Percentiles rank a stretch among this genome's conserved stretches.
phyloP scores from a whole-genome alignment of 2,113 vertebrate species.

The Megaceryle maxima region DNA sequence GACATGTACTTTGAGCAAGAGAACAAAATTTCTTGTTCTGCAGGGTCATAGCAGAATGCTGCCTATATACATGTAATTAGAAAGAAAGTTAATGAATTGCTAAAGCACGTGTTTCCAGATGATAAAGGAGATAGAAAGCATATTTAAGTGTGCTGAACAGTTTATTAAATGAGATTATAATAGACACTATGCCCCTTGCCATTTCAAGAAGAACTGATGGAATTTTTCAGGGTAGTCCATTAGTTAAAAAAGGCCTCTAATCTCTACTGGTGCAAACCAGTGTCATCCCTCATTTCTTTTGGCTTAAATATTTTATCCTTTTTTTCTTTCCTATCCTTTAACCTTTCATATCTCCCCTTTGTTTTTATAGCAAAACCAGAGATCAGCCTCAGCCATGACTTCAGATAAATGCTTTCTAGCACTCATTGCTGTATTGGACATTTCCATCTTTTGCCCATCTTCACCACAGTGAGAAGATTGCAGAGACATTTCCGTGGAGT shows the following conservation, averaged over 20 bases:
- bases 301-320: not conserved
- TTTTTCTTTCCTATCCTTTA: not conserved
- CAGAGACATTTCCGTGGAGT: not conserved
- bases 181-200: not conserved
- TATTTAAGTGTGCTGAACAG: not conserved
- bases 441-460: not conserved
- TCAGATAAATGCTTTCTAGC: not conserved
- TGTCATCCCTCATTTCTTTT: not conserved
- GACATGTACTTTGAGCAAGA: not conserved
- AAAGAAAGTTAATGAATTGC: constrained; percentile 13
- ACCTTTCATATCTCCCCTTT: not conserved
- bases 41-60: not conserved
- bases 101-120: not conserved
- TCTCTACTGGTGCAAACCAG: not conserved
- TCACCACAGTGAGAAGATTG: not conserved
- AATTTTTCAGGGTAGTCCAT: not conserved
- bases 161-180: constrained; percentile 26
- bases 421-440: not conserved
- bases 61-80: not conserved
- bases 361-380: not conserved
- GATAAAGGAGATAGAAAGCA: not conserved
- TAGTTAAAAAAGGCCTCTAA: not conserved
- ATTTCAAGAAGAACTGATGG: not conserved
- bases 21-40: not conserved
- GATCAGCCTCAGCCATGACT: not conserved